Percentiles rank a stretch among this genome's conserved stretches.
Evolutionary conservation across 2,113 vertebrate species (phyloP).

Genomic region (Hystrix cristata): DNA sequence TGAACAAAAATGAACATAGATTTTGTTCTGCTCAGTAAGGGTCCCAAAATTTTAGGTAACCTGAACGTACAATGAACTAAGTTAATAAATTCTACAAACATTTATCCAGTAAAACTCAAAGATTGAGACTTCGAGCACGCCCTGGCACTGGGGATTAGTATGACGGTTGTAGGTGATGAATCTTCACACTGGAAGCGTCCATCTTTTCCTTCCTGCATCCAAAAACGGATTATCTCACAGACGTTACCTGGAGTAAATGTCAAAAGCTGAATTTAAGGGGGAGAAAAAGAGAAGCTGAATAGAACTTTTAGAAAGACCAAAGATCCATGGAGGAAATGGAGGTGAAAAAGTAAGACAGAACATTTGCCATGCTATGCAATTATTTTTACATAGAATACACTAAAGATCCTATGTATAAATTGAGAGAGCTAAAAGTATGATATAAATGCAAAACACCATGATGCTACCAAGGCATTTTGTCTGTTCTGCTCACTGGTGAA

Average conservation of each 20-base stretch:
- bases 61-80: background rate
- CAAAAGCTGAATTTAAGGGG: background rate
- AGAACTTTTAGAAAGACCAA: background rate
- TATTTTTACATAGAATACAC: background rate
- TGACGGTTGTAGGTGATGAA: background rate
- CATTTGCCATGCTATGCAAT: background rate
- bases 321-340: background rate
- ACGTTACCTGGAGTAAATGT: conserved; percentile 29
- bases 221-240: conserved; percentile 19
- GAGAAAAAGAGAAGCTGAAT: background rate
- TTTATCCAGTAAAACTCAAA: background rate
- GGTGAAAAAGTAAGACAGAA: background rate
- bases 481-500: background rate
- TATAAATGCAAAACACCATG: conserved; percentile 25
- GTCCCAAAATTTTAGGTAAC: background rate
- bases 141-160: background rate
- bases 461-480: background rate
- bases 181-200: background rate
- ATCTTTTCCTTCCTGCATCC: background rate
- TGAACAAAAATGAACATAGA: background rate
- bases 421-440: background rate
- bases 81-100: background rate
- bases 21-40: background rate
- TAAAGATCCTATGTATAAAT: background rate
- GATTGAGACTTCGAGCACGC: background rate